Conservation (phyloP, 2,797 vertebrate species). For the Sphaeramia orbicularis region DNA sequence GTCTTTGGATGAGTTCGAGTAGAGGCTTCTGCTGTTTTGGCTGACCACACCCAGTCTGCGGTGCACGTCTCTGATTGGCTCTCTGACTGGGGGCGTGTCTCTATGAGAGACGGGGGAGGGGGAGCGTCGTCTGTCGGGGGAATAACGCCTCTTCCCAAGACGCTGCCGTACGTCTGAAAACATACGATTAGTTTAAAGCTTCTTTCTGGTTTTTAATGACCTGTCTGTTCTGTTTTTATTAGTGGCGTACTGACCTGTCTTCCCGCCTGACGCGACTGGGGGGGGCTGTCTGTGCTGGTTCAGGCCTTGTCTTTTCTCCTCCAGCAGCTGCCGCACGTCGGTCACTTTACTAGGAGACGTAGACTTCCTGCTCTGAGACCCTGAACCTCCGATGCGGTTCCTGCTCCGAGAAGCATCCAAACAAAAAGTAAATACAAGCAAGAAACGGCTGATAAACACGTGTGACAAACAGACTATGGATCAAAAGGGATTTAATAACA, state of each 20-base stretch:
- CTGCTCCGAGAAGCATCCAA: conserved; percentile 66
- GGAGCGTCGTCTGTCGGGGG: conserved; percentile 87
- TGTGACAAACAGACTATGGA: no score
- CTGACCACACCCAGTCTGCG: conserved; percentile 92
- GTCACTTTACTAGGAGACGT: conserved; percentile 86
- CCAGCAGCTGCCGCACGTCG: conserved; percentile 93
- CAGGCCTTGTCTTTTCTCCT: conserved; percentile 92
- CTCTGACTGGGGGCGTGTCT: conserved; percentile 82
- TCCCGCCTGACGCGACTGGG: conserved; percentile 75
- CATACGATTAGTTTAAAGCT: neutral
- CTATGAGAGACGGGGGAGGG: conserved; percentile 78
- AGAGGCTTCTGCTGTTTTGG: conserved; percentile 85
- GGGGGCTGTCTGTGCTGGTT: conserved; percentile 76
- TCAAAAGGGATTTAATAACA: no score
- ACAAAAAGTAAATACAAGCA: no score
- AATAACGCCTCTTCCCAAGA: conserved; percentile 93
- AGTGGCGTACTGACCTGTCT: conserved; percentile 85
- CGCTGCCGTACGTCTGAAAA: conserved; percentile 92
- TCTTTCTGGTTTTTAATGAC: no score
- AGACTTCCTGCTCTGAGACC: conserved; percentile 85
- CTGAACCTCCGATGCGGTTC: conserved; percentile 90
- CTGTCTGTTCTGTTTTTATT: neutral
- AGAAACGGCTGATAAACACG: no score
- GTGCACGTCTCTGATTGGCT: conserved; percentile 92
- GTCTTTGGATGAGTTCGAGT: conserved; percentile 88